Percentiles rank a stretch among this genome's conserved stretches.
Conservation (phyloP, 2,797 vertebrate genomes). For the Gorsachius magnificus region DNA sequence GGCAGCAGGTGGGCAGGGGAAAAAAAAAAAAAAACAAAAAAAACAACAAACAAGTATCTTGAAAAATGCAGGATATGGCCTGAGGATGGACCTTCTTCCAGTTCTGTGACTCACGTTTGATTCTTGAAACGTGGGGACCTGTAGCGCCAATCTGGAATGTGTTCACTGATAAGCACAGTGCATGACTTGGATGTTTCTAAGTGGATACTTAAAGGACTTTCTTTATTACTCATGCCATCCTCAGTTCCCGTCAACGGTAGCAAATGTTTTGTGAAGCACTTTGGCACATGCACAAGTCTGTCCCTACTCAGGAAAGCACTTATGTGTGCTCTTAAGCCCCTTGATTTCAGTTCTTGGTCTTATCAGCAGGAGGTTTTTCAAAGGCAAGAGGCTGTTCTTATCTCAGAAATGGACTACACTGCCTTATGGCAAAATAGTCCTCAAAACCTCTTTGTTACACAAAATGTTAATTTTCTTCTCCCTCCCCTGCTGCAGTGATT, state of each 20-base stretch:
- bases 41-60: not conserved
- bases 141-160: not conserved
- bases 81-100: not conserved
- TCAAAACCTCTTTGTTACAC: not conserved
- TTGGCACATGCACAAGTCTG: not conserved
- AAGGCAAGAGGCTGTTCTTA: not conserved
- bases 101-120: not conserved
- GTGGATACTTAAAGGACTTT: not conserved
- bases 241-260: not conserved
- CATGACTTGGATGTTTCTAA: not conserved
- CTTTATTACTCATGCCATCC: not conserved
- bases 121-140: not conserved
- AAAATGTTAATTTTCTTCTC: not conserved
- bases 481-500: not conserved
- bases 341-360: not conserved
- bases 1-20: fast-evolving
- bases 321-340: not conserved
- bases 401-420: not conserved
- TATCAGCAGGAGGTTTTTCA: not conserved
- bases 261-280: not conserved
- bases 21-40: not conserved
- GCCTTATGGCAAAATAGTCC: not conserved
- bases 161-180: too few species aligned
- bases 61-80: not conserved
- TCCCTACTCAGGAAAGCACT: not conserved